Conservation (phyloP, 1,140 invertebrate species). For the Anadara kagoshimensis region DNA sequence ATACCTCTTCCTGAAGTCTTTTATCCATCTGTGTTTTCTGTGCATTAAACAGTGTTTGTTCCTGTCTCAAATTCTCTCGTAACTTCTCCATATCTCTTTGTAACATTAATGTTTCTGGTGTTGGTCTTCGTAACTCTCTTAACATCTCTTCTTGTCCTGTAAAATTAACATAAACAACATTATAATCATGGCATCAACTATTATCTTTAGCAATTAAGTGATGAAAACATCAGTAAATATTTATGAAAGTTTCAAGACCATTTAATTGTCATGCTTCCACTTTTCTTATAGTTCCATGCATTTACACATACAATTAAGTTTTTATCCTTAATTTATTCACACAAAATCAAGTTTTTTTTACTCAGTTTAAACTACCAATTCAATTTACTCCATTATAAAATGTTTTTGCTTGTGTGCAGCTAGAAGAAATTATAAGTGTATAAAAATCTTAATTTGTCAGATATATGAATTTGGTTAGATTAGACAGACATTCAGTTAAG, state of each 20-base stretch:
- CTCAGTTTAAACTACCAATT: no score
- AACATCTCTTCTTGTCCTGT: constrained; percentile 66
- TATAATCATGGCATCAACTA: not conserved
- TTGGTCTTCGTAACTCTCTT: constrained; percentile 58
- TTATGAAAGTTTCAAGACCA: no score
- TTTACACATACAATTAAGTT: no score
- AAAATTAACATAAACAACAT: not conserved
- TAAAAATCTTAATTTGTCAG: no score
- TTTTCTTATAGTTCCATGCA: no score
- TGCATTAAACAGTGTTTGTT: constrained; percentile 50
- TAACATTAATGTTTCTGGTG: constrained; percentile 58
- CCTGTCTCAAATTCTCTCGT: constrained; percentile 56
- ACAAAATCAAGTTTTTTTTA: no score
- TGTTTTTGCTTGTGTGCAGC: no score
- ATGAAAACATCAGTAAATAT: not conserved
- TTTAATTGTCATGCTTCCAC: no score
- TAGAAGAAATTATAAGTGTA: no score
- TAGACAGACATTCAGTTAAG: no score
- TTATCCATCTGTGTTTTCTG: constrained; percentile 60
- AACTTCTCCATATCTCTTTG: constrained; percentile 58
- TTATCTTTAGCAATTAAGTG: not conserved
- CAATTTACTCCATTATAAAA: no score
- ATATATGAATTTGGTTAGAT: not conserved
- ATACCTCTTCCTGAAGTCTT: constrained; percentile 62
- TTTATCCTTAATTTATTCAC: no score